Base-by-base conservation (phyloP, 2,888 invertebrate genomes). In the Tanytarsus gracilentus region DNA sequence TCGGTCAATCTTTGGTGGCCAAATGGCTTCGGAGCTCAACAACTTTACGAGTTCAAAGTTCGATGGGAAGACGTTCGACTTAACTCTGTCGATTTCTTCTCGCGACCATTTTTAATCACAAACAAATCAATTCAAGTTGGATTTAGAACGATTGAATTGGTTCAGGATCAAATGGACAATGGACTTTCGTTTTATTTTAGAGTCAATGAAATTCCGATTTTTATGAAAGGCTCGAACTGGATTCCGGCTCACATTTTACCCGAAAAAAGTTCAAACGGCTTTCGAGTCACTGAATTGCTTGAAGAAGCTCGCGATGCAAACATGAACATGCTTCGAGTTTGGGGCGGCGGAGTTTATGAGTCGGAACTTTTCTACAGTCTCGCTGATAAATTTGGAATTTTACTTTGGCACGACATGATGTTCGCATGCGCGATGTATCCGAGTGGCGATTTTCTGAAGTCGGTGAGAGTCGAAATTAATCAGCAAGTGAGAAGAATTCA, bases 261-360 rank as follows among this genome's bases (percentile, higher is more conserved):
- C 1, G 93, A 94, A 74, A 68, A 77, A 29, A 80, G 85, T 1
- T 76, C 78, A 21, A 72, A 82, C 63, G 67, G 69, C 63, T 69
- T 71, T 23, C 77, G 75, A 66, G 75, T 78, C 74, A 69, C 65
- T 70, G 66, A 29, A 1, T 74, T 94, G 1, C 70, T 96, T 33
- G 69, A 72, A 58, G 83, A 88, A 0, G 86, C 86, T 1, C 81
- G 79, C 64, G 81, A 84, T 7, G 83, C 85, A 0, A 82, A 96
- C 69, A 93, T 95, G 88, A 89, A 91, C 68, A 90, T 92, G 84
- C 74, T 98, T 11, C 78, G 98, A n/a, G 89, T 98, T 1, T 99
- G 98, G 98, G 98, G 98, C 25, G 98, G 98, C n/a, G 98, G 96
- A 0, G 76, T 92, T 0, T 99, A 97, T 68, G 97, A 97, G 70